Percentiles rank a stretch among this genome's conserved stretches.
phyloP scores from a whole-genome alignment of 92 coral and sea anemone species.

The Scolanthus callimorphus region DNA sequence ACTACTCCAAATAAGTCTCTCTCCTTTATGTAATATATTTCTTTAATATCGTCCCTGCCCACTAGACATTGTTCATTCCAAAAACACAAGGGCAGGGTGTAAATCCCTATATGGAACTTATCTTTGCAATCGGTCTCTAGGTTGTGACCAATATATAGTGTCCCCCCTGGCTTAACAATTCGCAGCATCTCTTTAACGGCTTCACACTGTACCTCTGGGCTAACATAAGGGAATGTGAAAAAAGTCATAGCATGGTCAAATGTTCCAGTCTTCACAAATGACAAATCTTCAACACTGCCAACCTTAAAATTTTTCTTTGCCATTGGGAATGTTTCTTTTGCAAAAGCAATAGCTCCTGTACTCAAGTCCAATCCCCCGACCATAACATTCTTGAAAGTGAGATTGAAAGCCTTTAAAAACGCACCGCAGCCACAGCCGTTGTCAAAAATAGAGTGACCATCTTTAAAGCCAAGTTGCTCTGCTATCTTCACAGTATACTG shows the following conservation, averaged over 20 bases:
- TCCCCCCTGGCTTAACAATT: constrained; percentile 54
- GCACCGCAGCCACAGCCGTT: constrained; percentile 71
- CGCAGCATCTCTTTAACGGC: constrained; percentile 57
- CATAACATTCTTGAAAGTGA: constrained; percentile 32
- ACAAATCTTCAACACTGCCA: constrained; percentile 54
- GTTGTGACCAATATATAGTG: constrained; percentile 50
- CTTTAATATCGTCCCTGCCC: constrained; percentile 18
- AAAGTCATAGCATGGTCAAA: constrained; percentile 64
- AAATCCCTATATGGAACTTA: constrained; percentile 44
- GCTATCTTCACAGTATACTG: constrained; percentile 23
- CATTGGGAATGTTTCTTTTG: constrained; percentile 41
- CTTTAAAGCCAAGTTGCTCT: constrained; percentile 24
- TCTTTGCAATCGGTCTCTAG: constrained; percentile 47
- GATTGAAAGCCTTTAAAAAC: constrained; percentile 43
- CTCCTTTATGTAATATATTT: constrained; percentile 38
- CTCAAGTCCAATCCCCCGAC: constrained; percentile 58
- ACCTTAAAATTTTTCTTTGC: constrained; percentile 18
- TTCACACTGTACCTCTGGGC: constrained; percentile 52
- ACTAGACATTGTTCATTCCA: constrained; percentile 53
- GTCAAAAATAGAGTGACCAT: constrained; percentile 50
- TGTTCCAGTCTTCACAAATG: constrained; percentile 32
- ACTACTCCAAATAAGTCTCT: constrained; percentile 36
- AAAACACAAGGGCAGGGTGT: constrained; percentile 46
- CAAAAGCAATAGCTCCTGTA: constrained; percentile 45
- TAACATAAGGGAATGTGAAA: constrained; percentile 57